phyloP scores from a whole-genome alignment of 2,797 vertebrate genomes.

The Cirrhinus molitorella region DNA sequence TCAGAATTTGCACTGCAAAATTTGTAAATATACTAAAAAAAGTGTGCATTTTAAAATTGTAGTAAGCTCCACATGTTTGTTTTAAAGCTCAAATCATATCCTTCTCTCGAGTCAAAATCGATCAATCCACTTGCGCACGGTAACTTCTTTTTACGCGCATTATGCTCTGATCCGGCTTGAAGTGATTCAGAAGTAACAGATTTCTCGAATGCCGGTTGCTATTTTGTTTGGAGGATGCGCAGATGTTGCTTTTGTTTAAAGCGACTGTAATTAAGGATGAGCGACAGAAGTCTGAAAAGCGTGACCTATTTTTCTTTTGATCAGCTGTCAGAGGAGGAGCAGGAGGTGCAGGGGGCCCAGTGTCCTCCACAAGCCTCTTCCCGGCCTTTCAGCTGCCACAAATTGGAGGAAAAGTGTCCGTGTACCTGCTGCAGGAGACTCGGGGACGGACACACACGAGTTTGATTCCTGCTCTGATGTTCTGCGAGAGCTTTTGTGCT shows the following conservation, averaged over 20 bases:
- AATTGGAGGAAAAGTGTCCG: constrained; percentile 65
- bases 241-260: constrained; percentile 95
- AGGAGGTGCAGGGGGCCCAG: constrained; percentile 73
- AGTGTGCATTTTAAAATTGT: background rate
- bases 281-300: constrained; percentile 87
- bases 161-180: constrained; percentile 21
- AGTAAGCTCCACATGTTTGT: background rate
- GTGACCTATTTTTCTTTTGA: constrained; percentile 92
- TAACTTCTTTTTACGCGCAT: constrained; percentile 15
- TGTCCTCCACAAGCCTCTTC: constrained; percentile 68
- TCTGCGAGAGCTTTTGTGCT: constrained; percentile 37
- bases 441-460: constrained; percentile 36
- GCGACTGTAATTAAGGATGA: constrained; percentile 90
- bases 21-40: background rate
- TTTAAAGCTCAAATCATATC: background rate
- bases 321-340: constrained; percentile 87
- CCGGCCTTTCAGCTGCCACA: constrained; percentile 81
- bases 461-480: constrained; percentile 27
- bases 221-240: constrained; percentile 81
- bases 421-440: constrained; percentile 41
- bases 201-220: constrained; percentile 72
- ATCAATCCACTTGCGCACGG: background rate
- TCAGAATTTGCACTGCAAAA: background rate
- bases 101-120: constrained; percentile 13
- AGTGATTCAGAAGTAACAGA: constrained; percentile 68